Evolutionary conservation across 2,113 vertebrate genomes (phyloP).

Genomic region (Chlorodrepanis virens): DNA sequence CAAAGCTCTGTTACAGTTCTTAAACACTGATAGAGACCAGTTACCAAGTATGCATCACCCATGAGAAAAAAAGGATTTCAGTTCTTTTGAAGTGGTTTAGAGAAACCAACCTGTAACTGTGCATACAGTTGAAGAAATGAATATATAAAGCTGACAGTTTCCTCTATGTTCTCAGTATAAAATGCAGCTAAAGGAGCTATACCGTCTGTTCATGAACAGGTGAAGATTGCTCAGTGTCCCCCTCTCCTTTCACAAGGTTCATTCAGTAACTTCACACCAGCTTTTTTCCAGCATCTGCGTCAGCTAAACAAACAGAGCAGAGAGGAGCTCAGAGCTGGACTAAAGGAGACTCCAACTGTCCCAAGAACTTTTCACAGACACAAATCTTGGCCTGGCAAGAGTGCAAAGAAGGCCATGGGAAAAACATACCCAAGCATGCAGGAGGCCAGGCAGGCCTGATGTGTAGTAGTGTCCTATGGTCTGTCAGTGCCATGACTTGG

Average conservation of each 20-base stretch:
- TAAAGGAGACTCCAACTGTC: neutral
- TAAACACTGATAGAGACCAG: neutral
- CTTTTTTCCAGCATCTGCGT: neutral
- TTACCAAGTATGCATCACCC: neutral
- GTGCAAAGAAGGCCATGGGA: neutral
- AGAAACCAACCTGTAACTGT: neutral
- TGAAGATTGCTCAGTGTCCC: neutral
- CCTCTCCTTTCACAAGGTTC: neutral
- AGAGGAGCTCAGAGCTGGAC: neutral
- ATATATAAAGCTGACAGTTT: neutral
- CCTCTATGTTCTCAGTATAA: neutral
- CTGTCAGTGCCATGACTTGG: neutral
- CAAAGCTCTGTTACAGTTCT: neutral
- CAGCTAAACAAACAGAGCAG: neutral
- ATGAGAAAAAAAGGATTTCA: neutral
- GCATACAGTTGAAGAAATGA: neutral
- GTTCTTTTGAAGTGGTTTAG: neutral
- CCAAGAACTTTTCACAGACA: slow-evolving; percentile 2
- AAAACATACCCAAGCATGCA: neutral
- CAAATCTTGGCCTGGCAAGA: neutral
- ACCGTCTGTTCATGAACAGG: neutral
- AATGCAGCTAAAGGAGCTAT: neutral
- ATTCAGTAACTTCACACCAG: neutral
- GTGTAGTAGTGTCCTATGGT: neutral
- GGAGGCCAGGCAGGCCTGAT: neutral